Percentiles rank a stretch among this genome's conserved stretches.
These are phyloP conservation scores for Sebastes variabilis DNA, from an alignment of 2,797 vertebrate species.

Conservation along the genomic window DNA sequence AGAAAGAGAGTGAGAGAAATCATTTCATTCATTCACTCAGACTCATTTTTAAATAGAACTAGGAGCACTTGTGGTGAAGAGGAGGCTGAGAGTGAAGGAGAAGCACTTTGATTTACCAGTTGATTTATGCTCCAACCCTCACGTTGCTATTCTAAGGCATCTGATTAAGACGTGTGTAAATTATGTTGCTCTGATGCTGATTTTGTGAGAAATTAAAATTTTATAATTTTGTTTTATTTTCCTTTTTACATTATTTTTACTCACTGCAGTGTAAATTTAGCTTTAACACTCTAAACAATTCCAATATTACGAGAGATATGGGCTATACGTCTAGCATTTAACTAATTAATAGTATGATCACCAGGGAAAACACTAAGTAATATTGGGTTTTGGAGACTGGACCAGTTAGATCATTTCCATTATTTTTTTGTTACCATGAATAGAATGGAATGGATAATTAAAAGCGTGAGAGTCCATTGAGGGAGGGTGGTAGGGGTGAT, in stretches of 20 bases:
- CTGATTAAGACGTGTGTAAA: not conserved
- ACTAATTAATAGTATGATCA: too few relatives aligned
- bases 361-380: too few relatives aligned
- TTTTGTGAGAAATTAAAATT: not conserved
- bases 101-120: not conserved
- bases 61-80: not conserved
- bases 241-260: not conserved
- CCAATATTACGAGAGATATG: too few relatives aligned
- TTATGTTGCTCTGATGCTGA: not conserved
- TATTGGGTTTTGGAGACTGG: too few relatives aligned
- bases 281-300: too few relatives aligned
- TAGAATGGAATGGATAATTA: too few relatives aligned
- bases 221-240: not conserved
- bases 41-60: not conserved
- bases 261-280: too few relatives aligned
- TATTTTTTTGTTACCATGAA: too few relatives aligned
- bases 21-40: not conserved
- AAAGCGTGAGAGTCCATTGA: too few relatives aligned
- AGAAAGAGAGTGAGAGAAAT: not conserved
- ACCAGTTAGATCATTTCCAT: too few relatives aligned
- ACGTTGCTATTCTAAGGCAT: not conserved
- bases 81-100: not conserved
- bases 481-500: accelerated
- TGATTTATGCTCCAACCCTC: not conserved
- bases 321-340: too few relatives aligned